Conservation (phyloP, 2,797 vertebrate species). For the Schizopygopsis pylzovi region DNA sequence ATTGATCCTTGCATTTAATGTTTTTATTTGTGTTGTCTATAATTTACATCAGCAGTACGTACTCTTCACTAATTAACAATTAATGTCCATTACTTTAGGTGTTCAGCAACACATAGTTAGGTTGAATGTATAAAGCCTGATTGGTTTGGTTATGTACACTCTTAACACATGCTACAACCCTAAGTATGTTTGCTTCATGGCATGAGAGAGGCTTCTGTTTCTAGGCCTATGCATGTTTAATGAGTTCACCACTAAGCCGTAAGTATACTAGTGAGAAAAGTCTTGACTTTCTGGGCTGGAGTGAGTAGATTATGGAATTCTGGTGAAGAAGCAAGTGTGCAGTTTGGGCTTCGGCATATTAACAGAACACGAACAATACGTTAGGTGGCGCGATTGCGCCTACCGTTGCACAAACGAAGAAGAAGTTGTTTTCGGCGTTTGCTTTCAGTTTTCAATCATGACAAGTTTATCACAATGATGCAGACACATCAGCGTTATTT, state of each 20-base stretch:
- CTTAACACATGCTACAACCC: not conserved
- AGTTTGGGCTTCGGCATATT: not conserved
- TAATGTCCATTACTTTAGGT: not conserved
- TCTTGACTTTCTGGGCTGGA: not conserved
- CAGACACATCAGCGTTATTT: not conserved
- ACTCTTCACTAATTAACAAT: not conserved
- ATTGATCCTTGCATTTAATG: not conserved
- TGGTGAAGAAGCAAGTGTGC: not conserved
- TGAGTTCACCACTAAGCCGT: not conserved
- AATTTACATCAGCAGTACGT: not conserved
- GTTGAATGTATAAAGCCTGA: not conserved
- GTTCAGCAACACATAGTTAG: not conserved
- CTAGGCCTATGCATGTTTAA: not conserved
- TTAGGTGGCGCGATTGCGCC: not conserved
- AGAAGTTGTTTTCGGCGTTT: not conserved
- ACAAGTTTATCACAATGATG: not conserved
- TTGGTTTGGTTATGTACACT: not conserved
- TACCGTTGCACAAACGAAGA: conserved; percentile 1
- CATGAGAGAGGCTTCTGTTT: not conserved
- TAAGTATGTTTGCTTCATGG: not conserved
- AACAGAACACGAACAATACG: not conserved
- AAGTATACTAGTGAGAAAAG: not conserved
- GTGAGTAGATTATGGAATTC: not conserved
- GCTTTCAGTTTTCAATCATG: conserved; percentile 13
- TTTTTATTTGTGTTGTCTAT: not conserved